Evolutionary conservation across 2,888 invertebrate genomes (phyloP).

Genomic region (Buathra laborator): DNA sequence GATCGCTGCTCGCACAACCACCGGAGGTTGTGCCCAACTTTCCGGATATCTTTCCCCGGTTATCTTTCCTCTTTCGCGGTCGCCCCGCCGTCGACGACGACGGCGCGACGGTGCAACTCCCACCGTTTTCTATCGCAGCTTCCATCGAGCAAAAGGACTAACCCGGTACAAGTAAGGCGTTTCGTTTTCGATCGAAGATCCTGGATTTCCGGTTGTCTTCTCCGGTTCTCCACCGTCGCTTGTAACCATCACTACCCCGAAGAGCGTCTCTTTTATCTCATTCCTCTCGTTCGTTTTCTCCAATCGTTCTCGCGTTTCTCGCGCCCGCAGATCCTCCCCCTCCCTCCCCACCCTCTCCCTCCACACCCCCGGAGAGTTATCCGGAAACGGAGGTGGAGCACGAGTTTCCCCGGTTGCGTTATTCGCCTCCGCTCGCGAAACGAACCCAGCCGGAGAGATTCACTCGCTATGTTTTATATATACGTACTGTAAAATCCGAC

Average conservation of each 20-base stretch:
- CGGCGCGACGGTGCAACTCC: conserved; percentile 57
- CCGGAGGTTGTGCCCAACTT: conserved; percentile 73
- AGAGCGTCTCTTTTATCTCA: conserved; percentile 34
- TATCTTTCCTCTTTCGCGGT: conserved; percentile 76
- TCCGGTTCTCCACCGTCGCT: conserved; percentile 42
- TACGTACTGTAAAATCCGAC: neutral
- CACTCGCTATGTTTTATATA: conserved; percentile 4
- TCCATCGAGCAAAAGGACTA: conserved; percentile 10
- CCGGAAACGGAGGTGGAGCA: conserved; percentile 57
- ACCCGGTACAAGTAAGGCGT: conserved; percentile 23
- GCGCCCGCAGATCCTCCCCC: neutral
- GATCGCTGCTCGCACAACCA: conserved; percentile 49
- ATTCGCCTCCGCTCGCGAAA: neutral
- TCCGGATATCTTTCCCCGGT: conserved; percentile 82
- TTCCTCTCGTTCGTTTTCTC: conserved; percentile 39
- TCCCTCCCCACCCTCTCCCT: no score
- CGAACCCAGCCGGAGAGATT: neutral
- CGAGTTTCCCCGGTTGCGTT: conserved; percentile 43
- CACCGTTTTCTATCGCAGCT: conserved; percentile 67
- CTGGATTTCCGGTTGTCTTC: conserved; percentile 70
- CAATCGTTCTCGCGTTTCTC: conserved; percentile 42
- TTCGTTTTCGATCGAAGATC: conserved; percentile 67
- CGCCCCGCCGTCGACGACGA: conserved; percentile 42
- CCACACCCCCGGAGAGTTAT: conserved; percentile 21
- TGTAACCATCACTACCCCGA: conserved; percentile 26